Percentiles rank a stretch among this genome's conserved stretches.
These are phyloP conservation scores for Drosophila erecta DNA, from an alignment of 1,140 invertebrate species.

Conservation along the genomic window DNA sequence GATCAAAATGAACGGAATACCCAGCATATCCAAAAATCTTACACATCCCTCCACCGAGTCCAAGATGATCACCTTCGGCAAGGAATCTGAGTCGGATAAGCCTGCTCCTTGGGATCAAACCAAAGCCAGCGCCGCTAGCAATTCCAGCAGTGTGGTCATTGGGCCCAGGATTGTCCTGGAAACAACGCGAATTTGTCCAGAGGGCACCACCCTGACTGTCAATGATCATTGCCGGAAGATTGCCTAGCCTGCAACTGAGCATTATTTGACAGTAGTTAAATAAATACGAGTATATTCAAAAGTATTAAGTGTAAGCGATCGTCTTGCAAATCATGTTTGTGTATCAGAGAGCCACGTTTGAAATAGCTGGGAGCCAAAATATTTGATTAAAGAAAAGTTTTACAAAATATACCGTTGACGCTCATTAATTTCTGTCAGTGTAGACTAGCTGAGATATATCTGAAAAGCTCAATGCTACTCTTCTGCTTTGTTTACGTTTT, in stretches of 20 bases:
- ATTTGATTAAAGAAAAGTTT: not conserved
- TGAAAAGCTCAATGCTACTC: conserved; percentile 21
- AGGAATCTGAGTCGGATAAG: not conserved
- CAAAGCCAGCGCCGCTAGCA: not conserved
- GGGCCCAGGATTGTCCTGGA: too few relatives aligned
- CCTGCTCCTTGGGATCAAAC: conserved; percentile 6
- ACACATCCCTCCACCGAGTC: conserved; percentile 1
- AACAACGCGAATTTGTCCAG: too few relatives aligned
- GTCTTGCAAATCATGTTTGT: too few relatives aligned
- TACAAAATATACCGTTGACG: not conserved
- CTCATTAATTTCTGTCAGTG: conserved; percentile 4
- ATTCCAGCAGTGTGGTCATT: too few relatives aligned
- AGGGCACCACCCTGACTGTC: too few relatives aligned
- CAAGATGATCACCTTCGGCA: conserved; percentile 17
- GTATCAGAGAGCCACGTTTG: too few relatives aligned
- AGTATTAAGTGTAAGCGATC: too few relatives aligned
- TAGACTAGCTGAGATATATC: conserved; percentile 6
- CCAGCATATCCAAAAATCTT: not conserved
- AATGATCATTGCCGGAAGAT: too few relatives aligned
- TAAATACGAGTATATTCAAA: too few relatives aligned
- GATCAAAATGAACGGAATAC: not conserved
- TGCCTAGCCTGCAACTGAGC: too few relatives aligned
- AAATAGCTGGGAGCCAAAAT: too few relatives aligned
- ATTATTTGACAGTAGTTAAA: too few relatives aligned
- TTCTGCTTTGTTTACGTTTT: conserved; percentile 43